Evolutionary conservation across 2,888 invertebrate species (phyloP), one percentile per base, ranked within the genome.

Genomic region (Callyntrura guangdongensis): DNA sequence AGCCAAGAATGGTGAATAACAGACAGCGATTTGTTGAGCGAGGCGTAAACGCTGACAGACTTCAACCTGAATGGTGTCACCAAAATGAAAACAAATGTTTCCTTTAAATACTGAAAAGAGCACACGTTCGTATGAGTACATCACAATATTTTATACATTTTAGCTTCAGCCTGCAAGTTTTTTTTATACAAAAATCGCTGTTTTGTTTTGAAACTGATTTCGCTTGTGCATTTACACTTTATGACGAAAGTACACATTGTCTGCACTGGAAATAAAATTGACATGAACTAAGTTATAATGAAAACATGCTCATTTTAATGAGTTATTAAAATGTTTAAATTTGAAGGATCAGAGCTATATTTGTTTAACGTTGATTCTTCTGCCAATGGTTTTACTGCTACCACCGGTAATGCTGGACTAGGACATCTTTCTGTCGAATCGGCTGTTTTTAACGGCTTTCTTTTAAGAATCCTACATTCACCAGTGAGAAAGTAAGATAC

Each of bases 1-100:
- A 93, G 77, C 25, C 86, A n/a, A 64, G 94, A 77, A 93, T 94
- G 91, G 25, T 93, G n/a, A 85, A 90, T 20, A 90, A 93, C 56
- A 85, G 94, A 74, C 89, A 94, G 53, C 89, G 94, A 17, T 72
- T 86, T 3, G 92, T 92, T 6, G 49, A 85, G 14, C 86, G 94
- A 64, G 93, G 93, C 9, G 64, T 93, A 0, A 12, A 74, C 9
- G 79, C 93, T 14, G 94, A 94, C 69, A 20, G 91, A 49, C 87
- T 94, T n/a, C 94, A 94, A 82, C 94, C 94, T 3, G 92, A 93
- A 82, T 94, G 93, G 93, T 94, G 94, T 86, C 86, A 83, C n/a
- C 93, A 94, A 67, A 93, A 94, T 87, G 93, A 93, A 77, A 67
- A 92, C 5, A 64, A 84, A 0, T 94, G 94, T 45, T 92, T 88